phyloP scores from a whole-genome alignment of 2,888 invertebrate genomes.

The Dicyrtoma fusca region DNA sequence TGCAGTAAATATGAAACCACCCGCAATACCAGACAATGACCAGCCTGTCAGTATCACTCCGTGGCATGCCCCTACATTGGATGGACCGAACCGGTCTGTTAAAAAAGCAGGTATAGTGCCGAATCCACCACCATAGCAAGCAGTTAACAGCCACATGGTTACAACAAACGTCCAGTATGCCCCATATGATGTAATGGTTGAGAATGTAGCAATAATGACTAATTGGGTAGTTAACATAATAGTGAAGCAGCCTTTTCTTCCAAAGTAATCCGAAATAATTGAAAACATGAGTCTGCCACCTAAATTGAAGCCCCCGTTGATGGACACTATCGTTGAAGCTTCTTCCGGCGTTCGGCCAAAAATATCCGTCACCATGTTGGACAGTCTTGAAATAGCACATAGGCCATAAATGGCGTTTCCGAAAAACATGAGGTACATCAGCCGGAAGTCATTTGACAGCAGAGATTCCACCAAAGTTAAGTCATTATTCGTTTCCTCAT shows the following conservation, averaged over 20 bases:
- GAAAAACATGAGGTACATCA: slow-evolving; percentile 50
- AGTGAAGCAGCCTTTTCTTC: slow-evolving; percentile 50
- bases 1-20: slow-evolving; percentile 48
- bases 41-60: slow-evolving; percentile 51
- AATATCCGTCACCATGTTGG: slow-evolving; percentile 52
- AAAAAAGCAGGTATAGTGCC: slow-evolving; percentile 38
- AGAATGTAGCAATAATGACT: slow-evolving; percentile 40
- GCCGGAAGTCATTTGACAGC: slow-evolving; percentile 46
- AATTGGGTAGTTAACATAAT: slow-evolving; percentile 48
- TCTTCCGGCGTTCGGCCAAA: slow-evolving; percentile 41
- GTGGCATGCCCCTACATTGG: slow-evolving; percentile 50
- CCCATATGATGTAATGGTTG: slow-evolving; percentile 42
- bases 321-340: slow-evolving; percentile 48
- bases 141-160: slow-evolving; percentile 45
- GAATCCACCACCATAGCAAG: slow-evolving; percentile 35
- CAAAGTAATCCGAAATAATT: slow-evolving; percentile 49
- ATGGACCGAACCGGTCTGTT: slow-evolving; percentile 42
- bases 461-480: slow-evolving; percentile 46
- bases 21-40: slow-evolving; percentile 49
- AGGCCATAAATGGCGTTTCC: slow-evolving; percentile 52
- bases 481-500: background rate
- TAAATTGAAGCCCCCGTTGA: slow-evolving; percentile 53
- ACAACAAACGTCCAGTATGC: slow-evolving; percentile 49
- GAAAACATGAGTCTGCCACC: slow-evolving; percentile 49
- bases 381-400: slow-evolving; percentile 50